Evolutionary conservation across 1,140 invertebrate species (phyloP), one percentile per base, ranked within the genome.

Genomic region (Philaenus spumarius): DNA sequence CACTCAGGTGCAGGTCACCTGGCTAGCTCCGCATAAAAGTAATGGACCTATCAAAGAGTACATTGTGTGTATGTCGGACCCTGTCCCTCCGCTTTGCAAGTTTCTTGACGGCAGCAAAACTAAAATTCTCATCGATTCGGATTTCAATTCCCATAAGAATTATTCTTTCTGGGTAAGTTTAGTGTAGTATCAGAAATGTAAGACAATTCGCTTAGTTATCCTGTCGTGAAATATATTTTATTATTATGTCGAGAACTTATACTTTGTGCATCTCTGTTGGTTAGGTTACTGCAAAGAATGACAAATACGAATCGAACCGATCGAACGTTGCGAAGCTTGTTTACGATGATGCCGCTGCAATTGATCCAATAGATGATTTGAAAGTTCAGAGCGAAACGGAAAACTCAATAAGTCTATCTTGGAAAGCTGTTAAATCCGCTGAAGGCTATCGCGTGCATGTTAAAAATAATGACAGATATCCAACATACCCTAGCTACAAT

Each of bases 121-220:
- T 2, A 74, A 78, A 2, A 73, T 78, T 20, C 62, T 79, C 2
- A 69, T 84, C 4, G 75, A 75, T 20, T 69, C 78, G 2, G 73
- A 76, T 56, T 90, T 87, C 62, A 72, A 78, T 50, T 76, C 81
- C 15, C 77, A 79, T 17, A 71, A 67, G 2, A 80, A 80, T 53
- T 91, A 90, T 69, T 82, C 82, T 0, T 89, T 91, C 72, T 88
- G 84, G 83, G 86, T 86, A 70, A 74, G 73, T 73, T n/a, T n/a
- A n/a, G 48, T 23, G 5, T 23, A 47, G 12, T 42, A n/a, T n/a
- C n/a, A n/a, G n/a, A n/a, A n/a, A n/a, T n/a, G n/a, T n/a, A n/a
- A n/a, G n/a, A n/a, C n/a, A n/a, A n/a, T n/a, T n/a, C n/a, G n/a
- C n/a, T n/a, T n/a, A n/a, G n/a, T n/a, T n/a, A n/a, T n/a, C n/a